These are phyloP conservation scores for Lingula anatina DNA, from an alignment of 2,888 invertebrate species.

Conservation along the genomic window DNA sequence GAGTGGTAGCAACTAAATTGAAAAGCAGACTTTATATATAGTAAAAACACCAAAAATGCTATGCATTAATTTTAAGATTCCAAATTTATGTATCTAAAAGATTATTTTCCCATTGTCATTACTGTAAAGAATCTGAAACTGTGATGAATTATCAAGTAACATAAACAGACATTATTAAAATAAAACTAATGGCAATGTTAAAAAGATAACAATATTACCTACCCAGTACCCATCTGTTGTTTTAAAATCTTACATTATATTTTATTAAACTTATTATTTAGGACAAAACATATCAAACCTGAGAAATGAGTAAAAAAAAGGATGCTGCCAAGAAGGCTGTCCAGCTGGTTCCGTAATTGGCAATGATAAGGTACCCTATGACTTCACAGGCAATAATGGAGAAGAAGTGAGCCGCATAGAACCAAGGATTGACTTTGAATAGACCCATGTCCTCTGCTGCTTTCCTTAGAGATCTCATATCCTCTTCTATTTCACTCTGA, in stretches of 20 bases:
- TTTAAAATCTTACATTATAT: not conserved
- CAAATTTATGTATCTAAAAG: no score
- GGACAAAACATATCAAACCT: slow-evolving; percentile 19
- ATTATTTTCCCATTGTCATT: no score
- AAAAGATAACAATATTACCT: not conserved
- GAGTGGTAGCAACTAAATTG: no score
- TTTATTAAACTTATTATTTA: not conserved
- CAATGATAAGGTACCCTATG: slow-evolving; percentile 18
- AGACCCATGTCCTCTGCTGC: slow-evolving; percentile 32
- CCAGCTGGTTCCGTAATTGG: slow-evolving; percentile 28
- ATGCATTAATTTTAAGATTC: no score
- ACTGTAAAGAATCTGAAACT: no score
- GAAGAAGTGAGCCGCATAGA: slow-evolving; percentile 17
- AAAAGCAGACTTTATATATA: no score
- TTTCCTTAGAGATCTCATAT: slow-evolving; percentile 33
- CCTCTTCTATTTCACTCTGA: slow-evolving; percentile 26
- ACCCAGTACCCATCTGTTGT: not conserved
- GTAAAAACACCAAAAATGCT: no score
- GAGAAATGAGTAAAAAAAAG: slow-evolving; percentile 26
- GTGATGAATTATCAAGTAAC: no score
- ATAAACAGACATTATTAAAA: no score
- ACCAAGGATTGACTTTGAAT: slow-evolving; percentile 23
- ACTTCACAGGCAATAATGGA: slow-evolving; percentile 26
- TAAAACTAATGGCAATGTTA: no score
- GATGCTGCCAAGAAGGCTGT: slow-evolving; percentile 26